Conservation (phyloP, 2,113 vertebrate species). For the Copsychus sechellarum region DNA sequence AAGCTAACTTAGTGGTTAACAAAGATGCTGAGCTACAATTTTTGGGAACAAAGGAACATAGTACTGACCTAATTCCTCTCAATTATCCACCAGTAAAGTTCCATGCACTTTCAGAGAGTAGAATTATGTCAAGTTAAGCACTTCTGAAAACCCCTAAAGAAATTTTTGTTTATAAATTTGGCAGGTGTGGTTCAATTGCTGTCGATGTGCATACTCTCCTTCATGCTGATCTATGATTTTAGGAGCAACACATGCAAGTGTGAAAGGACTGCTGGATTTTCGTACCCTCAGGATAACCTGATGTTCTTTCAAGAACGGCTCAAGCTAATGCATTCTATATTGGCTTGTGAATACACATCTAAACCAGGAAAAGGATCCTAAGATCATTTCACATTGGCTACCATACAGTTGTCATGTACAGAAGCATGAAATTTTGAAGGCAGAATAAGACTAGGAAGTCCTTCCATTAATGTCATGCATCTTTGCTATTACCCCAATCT, state of each 20-base stretch:
- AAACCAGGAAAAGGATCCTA: neutral
- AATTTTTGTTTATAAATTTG: neutral
- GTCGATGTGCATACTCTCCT: neutral
- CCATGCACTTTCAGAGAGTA: neutral
- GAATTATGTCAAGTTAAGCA: conserved; percentile 16
- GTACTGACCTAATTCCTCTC: conserved; percentile 6
- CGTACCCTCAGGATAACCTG: neutral
- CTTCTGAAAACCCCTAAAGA: neutral
- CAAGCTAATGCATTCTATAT: neutral
- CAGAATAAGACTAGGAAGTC: neutral
- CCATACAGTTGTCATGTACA: neutral
- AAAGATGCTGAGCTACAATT: conserved; percentile 45
- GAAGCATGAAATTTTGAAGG: neutral
- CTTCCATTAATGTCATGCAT: neutral
- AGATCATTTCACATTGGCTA: neutral
- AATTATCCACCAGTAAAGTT: neutral
- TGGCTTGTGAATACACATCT: neutral
- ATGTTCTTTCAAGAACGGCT: neutral
- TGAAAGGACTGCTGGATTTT: neutral
- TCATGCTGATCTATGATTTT: neutral
- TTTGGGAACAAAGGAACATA: conserved; percentile 27
- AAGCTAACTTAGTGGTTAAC: conserved; percentile 6
- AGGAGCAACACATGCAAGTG: neutral
- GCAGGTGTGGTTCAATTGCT: neutral
- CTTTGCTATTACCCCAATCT: neutral